Base-by-base conservation (phyloP, 2,113 vertebrate species). In the Gobius niger region DNA sequence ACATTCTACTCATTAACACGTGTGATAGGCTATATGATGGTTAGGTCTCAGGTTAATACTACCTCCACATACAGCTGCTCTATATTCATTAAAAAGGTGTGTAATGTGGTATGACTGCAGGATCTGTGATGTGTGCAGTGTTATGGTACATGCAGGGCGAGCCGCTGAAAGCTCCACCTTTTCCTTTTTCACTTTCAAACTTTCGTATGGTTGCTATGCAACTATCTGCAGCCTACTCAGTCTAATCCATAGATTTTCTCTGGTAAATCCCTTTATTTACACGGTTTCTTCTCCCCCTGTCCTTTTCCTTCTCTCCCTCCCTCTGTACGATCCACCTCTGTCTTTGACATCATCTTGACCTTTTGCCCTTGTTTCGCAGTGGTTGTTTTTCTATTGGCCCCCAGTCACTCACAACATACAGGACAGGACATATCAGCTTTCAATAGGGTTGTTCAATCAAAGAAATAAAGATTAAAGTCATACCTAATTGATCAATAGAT, bases 161-260 rank as follows among this genome's bases (percentile, higher is more conserved):
- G 49, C 9, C 6, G 59, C n/a, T 44, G 5, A 80, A 50, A 53
- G 53, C 63, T 44, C 16, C 65, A 34, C 50, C 44, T 54, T 52
- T 57, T 51, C 51, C 57, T 70, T 46, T 53, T 50, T 50, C 72
- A 51, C 60, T 82, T 71, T 73, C 47, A 44, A 63, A 78, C 80
- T 72, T 67, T 70, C 14, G 54, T 56, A n/a, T 13, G 53, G 82
- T 82, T 82, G 82, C 79, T 79, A 67, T 72, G 73, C 82, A 82
- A 85, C 82, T 24, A 53, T 46, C 47, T 11, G 16, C 69, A 67
- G 64, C 69, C 7, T 6, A 61, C 70, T 69, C 51, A 47, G 61
- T 57, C 0, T 47, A 65, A 71, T 65, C 68, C 65, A 67, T 63
- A 54, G 63, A 49, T 73, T 19, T 76, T 73, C 57, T 56, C 44